A percentile compares a stretch with the other conserved stretches of the same genome.
phyloP scores from a whole-genome alignment of 2,113 vertebrate genomes.

The Sorex araneus region DNA sequence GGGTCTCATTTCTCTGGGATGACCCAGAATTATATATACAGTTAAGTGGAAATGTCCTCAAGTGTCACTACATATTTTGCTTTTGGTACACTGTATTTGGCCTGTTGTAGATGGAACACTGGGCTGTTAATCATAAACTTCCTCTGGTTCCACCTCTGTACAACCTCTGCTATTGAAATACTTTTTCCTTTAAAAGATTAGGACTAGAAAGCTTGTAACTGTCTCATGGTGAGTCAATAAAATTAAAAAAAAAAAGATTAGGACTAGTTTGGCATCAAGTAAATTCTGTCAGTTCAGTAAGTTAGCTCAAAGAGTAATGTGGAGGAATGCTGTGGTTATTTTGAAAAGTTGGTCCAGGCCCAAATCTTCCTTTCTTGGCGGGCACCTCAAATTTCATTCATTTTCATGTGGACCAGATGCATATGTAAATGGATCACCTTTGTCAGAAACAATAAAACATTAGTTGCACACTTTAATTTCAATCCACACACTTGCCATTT shows the following conservation, averaged over 20 bases:
- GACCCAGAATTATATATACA: neutral
- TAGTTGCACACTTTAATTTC: constrained; percentile 14
- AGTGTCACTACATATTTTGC: neutral
- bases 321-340: neutral
- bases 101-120: neutral
- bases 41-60: neutral
- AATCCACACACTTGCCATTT: neutral
- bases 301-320: too few relatives aligned
- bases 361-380: constrained; percentile 6
- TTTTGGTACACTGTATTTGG: neutral
- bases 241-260: too few relatives aligned
- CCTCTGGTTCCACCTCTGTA: neutral
- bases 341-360: neutral
- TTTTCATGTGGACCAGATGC: neutral
- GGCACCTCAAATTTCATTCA: neutral
- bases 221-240: too few relatives aligned
- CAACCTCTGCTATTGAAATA: too few relatives aligned
- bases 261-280: neutral
- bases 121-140: neutral
- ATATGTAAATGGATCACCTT: neutral
- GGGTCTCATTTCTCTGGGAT: constrained; percentile 4
- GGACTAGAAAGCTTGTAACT: too few relatives aligned
- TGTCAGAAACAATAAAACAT: neutral
- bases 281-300: fast-evolving
- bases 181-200: neutral